Percentiles rank a stretch among this genome's conserved stretches.
Conservation (phyloP, 2,113 vertebrate genomes). For the Plecturocebus donacophilus region DNA sequence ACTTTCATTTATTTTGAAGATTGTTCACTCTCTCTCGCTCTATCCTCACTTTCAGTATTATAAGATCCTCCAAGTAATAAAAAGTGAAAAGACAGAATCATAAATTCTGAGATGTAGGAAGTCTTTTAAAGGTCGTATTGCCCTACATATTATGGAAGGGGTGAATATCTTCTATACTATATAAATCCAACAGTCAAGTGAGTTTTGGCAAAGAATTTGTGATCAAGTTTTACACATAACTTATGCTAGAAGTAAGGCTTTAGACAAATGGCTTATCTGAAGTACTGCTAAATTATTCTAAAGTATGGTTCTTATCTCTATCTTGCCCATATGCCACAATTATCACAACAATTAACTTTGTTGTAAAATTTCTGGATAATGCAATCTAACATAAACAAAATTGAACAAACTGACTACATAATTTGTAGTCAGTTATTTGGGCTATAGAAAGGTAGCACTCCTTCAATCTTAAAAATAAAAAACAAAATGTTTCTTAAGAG, state of each 20-base stretch:
- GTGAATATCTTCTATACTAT: conserved; percentile 13
- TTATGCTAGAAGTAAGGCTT: neutral
- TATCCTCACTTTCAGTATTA: neutral
- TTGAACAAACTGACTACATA: neutral
- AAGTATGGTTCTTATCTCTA: neutral
- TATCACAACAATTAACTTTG: neutral
- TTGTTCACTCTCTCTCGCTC: neutral
- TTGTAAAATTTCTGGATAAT: neutral
- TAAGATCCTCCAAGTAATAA: conserved; percentile 49
- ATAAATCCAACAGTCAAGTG: conserved; percentile 28
- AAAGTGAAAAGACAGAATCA: conserved; percentile 57
- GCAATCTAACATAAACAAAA: neutral
- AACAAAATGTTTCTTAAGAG: neutral
- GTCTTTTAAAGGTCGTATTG: conserved; percentile 22
- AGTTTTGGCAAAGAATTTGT: conserved; percentile 16
- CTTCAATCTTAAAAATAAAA: neutral
- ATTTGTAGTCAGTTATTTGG: neutral
- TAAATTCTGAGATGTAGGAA: conserved; percentile 55
- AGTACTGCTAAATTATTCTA: neutral
- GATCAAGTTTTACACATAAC: neutral
- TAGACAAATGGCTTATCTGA: neutral
- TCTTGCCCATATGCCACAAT: neutral
- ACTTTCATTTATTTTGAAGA: conserved; percentile 11
- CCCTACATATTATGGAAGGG: neutral
- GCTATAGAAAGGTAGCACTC: neutral